Conservation (phyloP, 1,140 invertebrate genomes). For the Eriosoma lanigerum region DNA sequence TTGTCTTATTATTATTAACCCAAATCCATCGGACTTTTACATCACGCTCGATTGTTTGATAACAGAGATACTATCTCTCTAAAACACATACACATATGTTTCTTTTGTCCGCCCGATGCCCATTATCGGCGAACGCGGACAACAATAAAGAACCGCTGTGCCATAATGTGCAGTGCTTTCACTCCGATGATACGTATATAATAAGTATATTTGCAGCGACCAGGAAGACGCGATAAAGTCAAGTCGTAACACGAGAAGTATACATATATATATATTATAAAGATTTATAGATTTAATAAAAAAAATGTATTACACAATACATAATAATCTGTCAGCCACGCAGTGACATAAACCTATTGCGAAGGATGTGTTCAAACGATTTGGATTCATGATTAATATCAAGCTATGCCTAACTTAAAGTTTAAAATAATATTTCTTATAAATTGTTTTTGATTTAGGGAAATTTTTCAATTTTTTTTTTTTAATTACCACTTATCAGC, state of each 20-base stretch:
- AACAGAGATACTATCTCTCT: conserved; percentile 17
- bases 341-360: no score
- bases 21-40: conserved; percentile 36
- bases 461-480: no score
- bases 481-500: no score
- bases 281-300: no score
- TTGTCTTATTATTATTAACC: conserved; percentile 24
- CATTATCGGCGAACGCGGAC: background rate
- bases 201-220: background rate
- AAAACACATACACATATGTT: background rate
- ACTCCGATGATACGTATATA: background rate
- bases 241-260: background rate
- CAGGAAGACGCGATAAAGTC: background rate
- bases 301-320: no score
- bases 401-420: no score
- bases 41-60: conserved; percentile 34
- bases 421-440: no score
- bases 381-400: no score
- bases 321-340: no score
- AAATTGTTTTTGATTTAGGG: no score
- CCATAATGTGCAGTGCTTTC: conserved; percentile 28
- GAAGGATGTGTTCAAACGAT: no score
- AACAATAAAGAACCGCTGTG: conserved; percentile 34
- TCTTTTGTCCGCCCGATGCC: background rate
- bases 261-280: no score